Evolutionary conservation across 2,797 vertebrate species (phyloP), one percentile per base, ranked within the genome.

Genomic region (Hypotaenidia okinawae): DNA sequence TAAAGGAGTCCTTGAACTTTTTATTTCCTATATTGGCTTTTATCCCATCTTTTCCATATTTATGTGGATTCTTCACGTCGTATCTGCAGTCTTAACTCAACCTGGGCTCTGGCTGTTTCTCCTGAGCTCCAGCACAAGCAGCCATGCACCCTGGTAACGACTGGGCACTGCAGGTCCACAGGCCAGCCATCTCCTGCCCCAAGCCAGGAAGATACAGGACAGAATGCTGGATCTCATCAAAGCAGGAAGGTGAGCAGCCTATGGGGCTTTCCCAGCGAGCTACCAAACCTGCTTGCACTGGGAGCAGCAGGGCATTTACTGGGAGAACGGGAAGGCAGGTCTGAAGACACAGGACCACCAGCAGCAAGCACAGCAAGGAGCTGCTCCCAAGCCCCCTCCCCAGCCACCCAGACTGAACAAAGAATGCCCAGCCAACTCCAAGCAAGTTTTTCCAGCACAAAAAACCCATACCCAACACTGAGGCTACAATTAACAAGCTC

Each of bases 1-100:
- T 74, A 73, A 84, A 84, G 33, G 75, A 57, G 55, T 66, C 63
- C 81, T 92, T 89, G 82, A 94, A 89, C 79, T 95, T 10, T 2
- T 82, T 94, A 81, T 73, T 82, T 83, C 52, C 69, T 73, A 24
- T 8, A 86, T 1, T 58, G 16, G 87, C 73, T 89, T 87, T 82
- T 62, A 75, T 52, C 61, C 25, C 4, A 9, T 12, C 27, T 76
- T 81, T 78, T n/a, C 54, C 23, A 2, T 73, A 67, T 79, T n/a
- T 70, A 89, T 14, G 8, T 25, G 32, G 41, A 79, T 91, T 73
- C 72, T 61, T 81, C 43, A 47, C 61, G 19, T 55, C 41, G 39
- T 61, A 80, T 4, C 67, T 66, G 32, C 33, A 89, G 23, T 0
- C 5, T 33, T 61, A 72, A 75, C 33, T 41, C 77, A 72, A 41